phyloP scores from a whole-genome alignment of 2,113 vertebrate genomes.

The Melanocharis versteri region DNA sequence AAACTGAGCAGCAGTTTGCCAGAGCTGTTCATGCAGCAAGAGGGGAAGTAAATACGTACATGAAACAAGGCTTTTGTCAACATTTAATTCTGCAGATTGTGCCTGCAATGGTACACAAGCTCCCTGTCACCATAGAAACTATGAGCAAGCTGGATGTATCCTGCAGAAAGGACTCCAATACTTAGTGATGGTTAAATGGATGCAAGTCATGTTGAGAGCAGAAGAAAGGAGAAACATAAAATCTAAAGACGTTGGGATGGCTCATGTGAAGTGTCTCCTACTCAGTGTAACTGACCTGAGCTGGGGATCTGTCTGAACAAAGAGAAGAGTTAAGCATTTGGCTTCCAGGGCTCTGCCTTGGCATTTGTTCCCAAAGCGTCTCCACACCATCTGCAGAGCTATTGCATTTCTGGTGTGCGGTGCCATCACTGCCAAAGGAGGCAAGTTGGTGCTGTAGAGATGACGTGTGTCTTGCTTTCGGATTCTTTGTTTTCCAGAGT shows the following conservation, averaged over 20 bases:
- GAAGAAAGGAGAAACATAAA: background rate
- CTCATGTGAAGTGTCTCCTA: background rate
- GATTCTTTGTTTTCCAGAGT: background rate
- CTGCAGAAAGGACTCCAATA: background rate
- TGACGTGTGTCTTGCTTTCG: rapidly evolving
- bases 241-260: background rate
- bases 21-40: background rate
- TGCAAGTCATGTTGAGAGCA: background rate
- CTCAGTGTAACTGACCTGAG: background rate
- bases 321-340: background rate
- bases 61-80: background rate
- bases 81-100: background rate
- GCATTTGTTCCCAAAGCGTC: background rate
- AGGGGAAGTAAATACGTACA: background rate
- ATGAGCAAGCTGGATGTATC: background rate
- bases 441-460: background rate
- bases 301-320: background rate
- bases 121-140: background rate
- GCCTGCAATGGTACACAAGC: background rate
- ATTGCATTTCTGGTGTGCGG: background rate
- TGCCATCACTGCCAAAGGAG: background rate
- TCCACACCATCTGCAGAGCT: background rate
- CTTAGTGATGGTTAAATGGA: background rate
- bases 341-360: background rate
- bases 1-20: background rate